phyloP scores from a whole-genome alignment of 2,113 vertebrate species.

The Lampris megalopsis region DNA sequence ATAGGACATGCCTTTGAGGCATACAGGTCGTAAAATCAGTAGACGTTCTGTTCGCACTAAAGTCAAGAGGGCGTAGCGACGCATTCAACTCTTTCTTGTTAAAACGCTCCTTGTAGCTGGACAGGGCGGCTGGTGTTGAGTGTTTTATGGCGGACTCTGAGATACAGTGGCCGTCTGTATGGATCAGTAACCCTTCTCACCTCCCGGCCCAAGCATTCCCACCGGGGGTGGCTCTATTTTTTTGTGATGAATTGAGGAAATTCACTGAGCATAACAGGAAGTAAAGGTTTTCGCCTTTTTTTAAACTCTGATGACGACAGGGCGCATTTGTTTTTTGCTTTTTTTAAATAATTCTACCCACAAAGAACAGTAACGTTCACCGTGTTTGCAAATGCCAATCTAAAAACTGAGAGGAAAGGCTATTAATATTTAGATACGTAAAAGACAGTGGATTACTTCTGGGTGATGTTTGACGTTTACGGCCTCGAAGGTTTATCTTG shows the following conservation, averaged over 20 bases:
- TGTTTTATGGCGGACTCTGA: slow-evolving; percentile 13
- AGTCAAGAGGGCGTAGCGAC: slow-evolving; percentile 22
- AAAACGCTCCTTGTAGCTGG: slow-evolving; percentile 35
- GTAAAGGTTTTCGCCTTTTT: background rate
- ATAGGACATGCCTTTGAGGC: slow-evolving; percentile 62
- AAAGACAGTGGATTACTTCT: too few relatives aligned
- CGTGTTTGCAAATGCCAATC: background rate
- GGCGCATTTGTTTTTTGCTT: background rate
- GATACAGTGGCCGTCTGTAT: slow-evolving; percentile 57
- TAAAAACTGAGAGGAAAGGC: background rate
- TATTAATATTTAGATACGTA: too few relatives aligned
- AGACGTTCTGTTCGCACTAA: slow-evolving; percentile 52
- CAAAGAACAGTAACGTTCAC: background rate
- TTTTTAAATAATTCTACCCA: background rate
- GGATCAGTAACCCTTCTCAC: slow-evolving; percentile 39
- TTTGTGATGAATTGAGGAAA: background rate
- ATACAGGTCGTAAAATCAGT: slow-evolving; percentile 50
- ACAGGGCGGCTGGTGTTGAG: slow-evolving; percentile 46
- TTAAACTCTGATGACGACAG: background rate
- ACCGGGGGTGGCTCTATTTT: background rate
- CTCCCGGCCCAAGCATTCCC: slow-evolving; percentile 44
- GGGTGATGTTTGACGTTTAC: too few relatives aligned
- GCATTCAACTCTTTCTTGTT: slow-evolving; percentile 29
- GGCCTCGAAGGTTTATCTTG: too few relatives aligned
- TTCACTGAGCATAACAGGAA: background rate